A percentile compares a stretch with the other conserved stretches of the same genome.
These are phyloP conservation scores for Cordilura impudica DNA, from an alignment of 2,888 invertebrate species.

Conservation along the genomic window DNA sequence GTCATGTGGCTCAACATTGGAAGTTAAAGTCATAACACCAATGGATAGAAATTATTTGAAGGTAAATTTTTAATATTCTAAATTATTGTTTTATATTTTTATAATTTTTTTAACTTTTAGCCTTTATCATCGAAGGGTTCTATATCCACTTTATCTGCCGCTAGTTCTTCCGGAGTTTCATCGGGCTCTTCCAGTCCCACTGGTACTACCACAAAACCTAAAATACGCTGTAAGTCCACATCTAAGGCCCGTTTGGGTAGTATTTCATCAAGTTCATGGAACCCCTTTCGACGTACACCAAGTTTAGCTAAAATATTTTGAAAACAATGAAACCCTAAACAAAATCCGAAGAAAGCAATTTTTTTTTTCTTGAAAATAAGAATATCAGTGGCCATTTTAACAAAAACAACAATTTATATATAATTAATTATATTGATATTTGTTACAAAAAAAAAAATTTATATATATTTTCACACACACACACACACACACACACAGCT, in stretches of 20 bases:
- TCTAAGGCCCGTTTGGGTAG: conserved; percentile 76
- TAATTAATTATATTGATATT: conserved; percentile 42
- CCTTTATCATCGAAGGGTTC: conserved; percentile 77
- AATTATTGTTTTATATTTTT: not conserved
- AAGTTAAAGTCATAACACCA: conserved; percentile 92
- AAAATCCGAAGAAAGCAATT: conserved; percentile 18
- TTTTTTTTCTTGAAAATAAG: not conserved
- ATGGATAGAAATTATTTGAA: conserved; percentile 90
- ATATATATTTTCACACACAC: conserved; percentile 4
- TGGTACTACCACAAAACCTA: conserved; percentile 75
- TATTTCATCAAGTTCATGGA: conserved; percentile 77
- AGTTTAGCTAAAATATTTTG: conserved; percentile 77
- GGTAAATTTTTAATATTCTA: too few relatives aligned
- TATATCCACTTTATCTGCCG: conserved; percentile 77
- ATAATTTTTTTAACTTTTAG: conserved; percentile 62
- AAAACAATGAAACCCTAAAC: conserved; percentile 10
- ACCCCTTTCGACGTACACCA: conserved; percentile 77
- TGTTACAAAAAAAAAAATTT: conserved; percentile 29
- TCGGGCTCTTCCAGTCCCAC: conserved; percentile 77
- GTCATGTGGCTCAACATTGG: conserved; percentile 87
- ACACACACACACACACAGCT: conserved; percentile 15
- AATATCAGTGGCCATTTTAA: conserved; percentile 65
- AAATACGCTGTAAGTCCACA: conserved; percentile 73
- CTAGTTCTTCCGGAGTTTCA: conserved; percentile 77
- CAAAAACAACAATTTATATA: conserved; percentile 42